Percentiles rank a stretch among this genome's conserved stretches.
Evolutionary conservation across 30 jellyfish, hydroid and myxozoan species (phyloP).

Genomic region (Aurelia aurita): DNA sequence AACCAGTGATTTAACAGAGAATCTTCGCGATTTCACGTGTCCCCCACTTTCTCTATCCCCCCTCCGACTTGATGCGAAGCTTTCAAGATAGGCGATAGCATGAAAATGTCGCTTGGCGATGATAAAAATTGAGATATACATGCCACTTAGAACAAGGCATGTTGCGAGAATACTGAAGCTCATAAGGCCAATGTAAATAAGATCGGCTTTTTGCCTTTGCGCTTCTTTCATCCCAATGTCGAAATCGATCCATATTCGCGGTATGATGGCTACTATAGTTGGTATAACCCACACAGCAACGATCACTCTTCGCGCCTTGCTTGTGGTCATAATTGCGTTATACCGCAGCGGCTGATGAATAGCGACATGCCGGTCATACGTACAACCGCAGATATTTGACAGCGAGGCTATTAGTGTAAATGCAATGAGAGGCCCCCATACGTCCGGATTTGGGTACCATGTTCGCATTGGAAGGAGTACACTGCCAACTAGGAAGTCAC

Average conservation of each 20-base stretch:
- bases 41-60: constrained; percentile 7
- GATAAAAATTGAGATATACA: constrained; percentile 44
- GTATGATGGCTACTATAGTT: constrained; percentile 36
- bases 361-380: constrained; percentile 79
- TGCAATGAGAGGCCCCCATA: constrained; percentile 57
- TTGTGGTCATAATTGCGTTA: constrained; percentile 57
- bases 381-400: constrained; percentile 71
- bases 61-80: constrained; percentile 9
- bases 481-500: constrained; percentile 71
- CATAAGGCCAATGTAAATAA: constrained; percentile 51
- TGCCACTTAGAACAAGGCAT: constrained; percentile 35
- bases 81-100: constrained; percentile 67
- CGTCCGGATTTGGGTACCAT: constrained; percentile 28
- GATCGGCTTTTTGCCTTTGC: background rate
- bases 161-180: constrained; percentile 46
- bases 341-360: constrained; percentile 79
- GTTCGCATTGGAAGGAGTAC: constrained; percentile 43
- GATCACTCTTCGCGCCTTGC: constrained; percentile 32
- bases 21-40: constrained; percentile 33
- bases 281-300: constrained; percentile 67
- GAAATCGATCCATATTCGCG: constrained; percentile 45
- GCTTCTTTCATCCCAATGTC: background rate
- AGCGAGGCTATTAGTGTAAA: constrained; percentile 74
- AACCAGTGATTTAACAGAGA: constrained; percentile 65
- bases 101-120: constrained; percentile 77